Conservation (phyloP, 2,888 invertebrate species). For the Napeogenes inachia region DNA sequence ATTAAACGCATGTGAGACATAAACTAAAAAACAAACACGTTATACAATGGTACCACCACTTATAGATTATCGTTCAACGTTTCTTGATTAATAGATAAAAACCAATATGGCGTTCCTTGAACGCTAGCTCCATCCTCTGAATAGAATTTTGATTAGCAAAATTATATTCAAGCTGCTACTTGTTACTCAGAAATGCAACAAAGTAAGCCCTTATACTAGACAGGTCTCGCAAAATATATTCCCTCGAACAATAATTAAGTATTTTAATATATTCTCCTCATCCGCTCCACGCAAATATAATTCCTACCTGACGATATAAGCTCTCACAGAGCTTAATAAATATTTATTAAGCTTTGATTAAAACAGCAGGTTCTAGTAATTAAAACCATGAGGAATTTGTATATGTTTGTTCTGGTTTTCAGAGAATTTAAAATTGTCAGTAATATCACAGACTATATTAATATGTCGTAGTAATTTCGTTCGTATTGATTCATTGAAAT, state of each 20-base stretch:
- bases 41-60: slow-evolving; percentile 34
- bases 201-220: slow-evolving; percentile 49
- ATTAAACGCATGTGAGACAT: background rate
- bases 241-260: slow-evolving; percentile 64
- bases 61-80: slow-evolving; percentile 32
- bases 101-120: slow-evolving; percentile 35
- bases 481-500: no score
- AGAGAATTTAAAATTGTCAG: no score
- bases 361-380: slow-evolving; percentile 6
- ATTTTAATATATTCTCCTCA: slow-evolving; percentile 67
- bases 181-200: slow-evolving; percentile 56
- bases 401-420: no score
- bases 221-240: slow-evolving; percentile 45
- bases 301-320: slow-evolving; percentile 33
- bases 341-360: slow-evolving; percentile 2
- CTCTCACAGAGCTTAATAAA: slow-evolving; percentile 13
- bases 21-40: slow-evolving; percentile 5
- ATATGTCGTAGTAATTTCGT: no score
- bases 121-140: slow-evolving; percentile 45
- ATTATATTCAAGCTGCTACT: slow-evolving; percentile 52
- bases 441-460: no score
- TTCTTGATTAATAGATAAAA: slow-evolving; percentile 34
- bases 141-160: slow-evolving; percentile 60
- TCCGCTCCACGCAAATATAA: slow-evolving; percentile 48
- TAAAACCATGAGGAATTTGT: background rate